Evolutionary conservation across 2,888 invertebrate genomes (phyloP).

Genomic region (Limenitis camilla): DNA sequence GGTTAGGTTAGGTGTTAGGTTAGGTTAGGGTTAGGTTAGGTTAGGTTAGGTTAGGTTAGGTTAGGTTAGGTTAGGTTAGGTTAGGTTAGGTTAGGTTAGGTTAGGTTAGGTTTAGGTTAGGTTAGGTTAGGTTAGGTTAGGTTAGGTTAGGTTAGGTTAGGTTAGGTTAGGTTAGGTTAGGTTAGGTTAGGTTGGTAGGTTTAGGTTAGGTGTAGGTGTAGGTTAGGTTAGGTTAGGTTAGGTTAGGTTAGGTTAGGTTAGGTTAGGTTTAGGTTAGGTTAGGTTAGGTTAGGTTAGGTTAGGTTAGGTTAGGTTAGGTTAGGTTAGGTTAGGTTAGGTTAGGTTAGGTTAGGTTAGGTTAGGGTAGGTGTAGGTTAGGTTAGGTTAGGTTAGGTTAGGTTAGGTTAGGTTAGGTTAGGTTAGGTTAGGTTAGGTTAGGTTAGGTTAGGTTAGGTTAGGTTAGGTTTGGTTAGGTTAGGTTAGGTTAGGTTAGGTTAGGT

Average conservation of each 20-base stretch:
- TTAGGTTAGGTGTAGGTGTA: conserved; percentile 27
- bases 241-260: conserved; percentile 31
- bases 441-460: neutral
- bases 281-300: conserved; percentile 30
- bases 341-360: neutral
- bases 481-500: neutral
- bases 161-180: conserved; percentile 27
- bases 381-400: neutral
- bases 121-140: conserved; percentile 27
- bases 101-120: conserved; percentile 25
- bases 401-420: neutral
- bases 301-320: conserved; percentile 10
- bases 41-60: conserved; percentile 4
- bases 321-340: neutral
- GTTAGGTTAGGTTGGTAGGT: conserved; percentile 26
- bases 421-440: neutral
- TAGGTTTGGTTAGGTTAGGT: neutral
- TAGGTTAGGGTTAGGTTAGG: conserved; percentile 18
- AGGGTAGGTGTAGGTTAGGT: neutral
- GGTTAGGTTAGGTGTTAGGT: conserved; percentile 22
- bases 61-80: conserved; percentile 26
- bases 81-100: conserved; percentile 29
- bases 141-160: conserved; percentile 28
- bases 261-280: conserved; percentile 31
- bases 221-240: conserved; percentile 29